Percentiles rank a stretch among this genome's conserved stretches.
phyloP scores from a whole-genome alignment of 1,140 invertebrate genomes.

The Pseudomyrmex flavicornis region DNA sequence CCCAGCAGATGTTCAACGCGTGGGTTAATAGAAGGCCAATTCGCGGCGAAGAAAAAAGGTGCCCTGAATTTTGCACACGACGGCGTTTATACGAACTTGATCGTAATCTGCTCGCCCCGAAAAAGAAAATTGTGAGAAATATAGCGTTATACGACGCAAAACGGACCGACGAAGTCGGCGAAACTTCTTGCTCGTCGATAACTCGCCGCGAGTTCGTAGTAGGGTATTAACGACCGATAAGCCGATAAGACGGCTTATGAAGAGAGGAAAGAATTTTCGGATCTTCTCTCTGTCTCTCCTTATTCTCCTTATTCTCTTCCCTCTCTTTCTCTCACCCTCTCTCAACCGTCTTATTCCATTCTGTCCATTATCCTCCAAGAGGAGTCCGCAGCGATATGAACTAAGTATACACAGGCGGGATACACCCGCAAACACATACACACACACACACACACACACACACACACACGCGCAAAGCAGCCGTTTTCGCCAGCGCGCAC shows the following conservation, averaged over 20 bases:
- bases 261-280: constrained; percentile 58
- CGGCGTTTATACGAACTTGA: constrained; percentile 21
- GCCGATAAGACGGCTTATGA: constrained; percentile 71
- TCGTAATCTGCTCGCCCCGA: background rate
- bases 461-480: too few species aligned
- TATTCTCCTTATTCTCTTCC: too few species aligned
- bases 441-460: background rate
- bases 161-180: constrained; percentile 35
- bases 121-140: constrained; percentile 54
- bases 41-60: constrained; percentile 1
- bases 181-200: constrained; percentile 56
- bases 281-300: background rate
- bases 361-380: constrained; percentile 16
- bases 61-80: constrained; percentile 28
- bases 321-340: constrained; percentile 5
- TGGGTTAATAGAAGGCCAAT: constrained; percentile 25
- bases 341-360: background rate
- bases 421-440: background rate
- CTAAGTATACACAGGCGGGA: background rate
- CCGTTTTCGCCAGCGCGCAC: background rate
- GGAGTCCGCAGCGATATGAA: constrained; percentile 20
- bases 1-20: constrained; percentile 17
- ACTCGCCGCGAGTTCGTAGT: constrained; percentile 31
- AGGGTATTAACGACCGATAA: constrained; percentile 68
- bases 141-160: background rate